These are phyloP conservation scores for Cheilosia pagana DNA, from an alignment of 2,888 invertebrate genomes.

Conservation along the genomic window DNA sequence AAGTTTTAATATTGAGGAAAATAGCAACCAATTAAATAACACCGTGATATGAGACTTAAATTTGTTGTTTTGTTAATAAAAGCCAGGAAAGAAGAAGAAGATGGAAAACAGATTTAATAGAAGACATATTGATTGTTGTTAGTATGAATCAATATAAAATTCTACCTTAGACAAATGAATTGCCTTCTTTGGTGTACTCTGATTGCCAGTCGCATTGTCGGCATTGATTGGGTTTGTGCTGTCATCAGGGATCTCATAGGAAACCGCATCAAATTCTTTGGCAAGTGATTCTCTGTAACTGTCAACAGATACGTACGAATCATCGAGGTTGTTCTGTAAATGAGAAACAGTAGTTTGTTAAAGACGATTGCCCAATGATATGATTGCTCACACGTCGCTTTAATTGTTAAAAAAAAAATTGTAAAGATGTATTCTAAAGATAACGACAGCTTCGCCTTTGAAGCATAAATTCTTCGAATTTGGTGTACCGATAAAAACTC, in stretches of 20 bases:
- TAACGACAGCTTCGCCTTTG: too few species aligned
- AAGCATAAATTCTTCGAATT: too few species aligned
- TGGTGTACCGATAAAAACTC: too few species aligned
- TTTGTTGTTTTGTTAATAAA: constrained; percentile 29
- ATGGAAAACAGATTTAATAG: not conserved
- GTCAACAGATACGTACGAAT: constrained; percentile 64
- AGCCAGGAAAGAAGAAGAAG: constrained; percentile 19
- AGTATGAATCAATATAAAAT: constrained; percentile 81
- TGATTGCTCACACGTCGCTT: too few species aligned
- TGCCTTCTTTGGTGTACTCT: constrained; percentile 81
- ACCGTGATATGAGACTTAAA: constrained; percentile 36
- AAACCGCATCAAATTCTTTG: constrained; percentile 76
- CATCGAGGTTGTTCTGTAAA: constrained; percentile 52
- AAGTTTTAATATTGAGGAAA: constrained; percentile 55
- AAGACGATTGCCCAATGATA: too few species aligned
- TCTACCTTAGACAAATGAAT: constrained; percentile 81
- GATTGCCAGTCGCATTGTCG: constrained; percentile 76
- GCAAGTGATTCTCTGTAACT: constrained; percentile 42
- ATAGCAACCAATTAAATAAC: constrained; percentile 11
- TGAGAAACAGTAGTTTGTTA: not conserved
- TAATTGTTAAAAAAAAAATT: too few species aligned
- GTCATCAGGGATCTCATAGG: constrained; percentile 80
- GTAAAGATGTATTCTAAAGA: too few species aligned
- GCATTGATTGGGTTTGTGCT: constrained; percentile 71
- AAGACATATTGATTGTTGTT: constrained; percentile 21